Conservation (phyloP, 2,888 invertebrate genomes). For the Spatulosminthurus flaviceps region DNA sequence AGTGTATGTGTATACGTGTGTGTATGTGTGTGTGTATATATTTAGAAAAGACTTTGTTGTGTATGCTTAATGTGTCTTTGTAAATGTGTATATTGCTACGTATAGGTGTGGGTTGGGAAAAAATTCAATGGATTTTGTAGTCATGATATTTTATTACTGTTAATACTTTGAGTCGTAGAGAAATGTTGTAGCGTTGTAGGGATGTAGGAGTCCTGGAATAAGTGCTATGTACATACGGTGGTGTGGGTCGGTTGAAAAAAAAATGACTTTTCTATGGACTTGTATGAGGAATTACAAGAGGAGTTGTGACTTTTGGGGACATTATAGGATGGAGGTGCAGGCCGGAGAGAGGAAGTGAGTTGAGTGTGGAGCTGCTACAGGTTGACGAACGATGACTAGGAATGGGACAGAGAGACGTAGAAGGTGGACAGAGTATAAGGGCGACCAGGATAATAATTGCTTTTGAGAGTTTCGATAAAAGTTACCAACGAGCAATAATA, state of each 20-base stretch:
- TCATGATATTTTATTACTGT: no score
- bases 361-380: slow-evolving; percentile 24
- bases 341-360: slow-evolving; percentile 8
- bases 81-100: not conserved
- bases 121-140: not conserved
- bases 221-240: no score
- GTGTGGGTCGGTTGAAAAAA: no score
- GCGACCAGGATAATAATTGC: slow-evolving; percentile 57
- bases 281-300: no score
- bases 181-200: no score
- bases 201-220: no score
- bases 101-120: not conserved
- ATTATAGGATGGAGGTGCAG: no score
- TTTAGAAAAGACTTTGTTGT: slow-evolving; percentile 3
- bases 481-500: slow-evolving; percentile 60
- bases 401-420: slow-evolving; percentile 36
- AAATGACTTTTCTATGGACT: no score
- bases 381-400: slow-evolving; percentile 14
- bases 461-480: slow-evolving; percentile 60
- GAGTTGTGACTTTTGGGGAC: no score
- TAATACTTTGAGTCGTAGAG: no score
- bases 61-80: not conserved
- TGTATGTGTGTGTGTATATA: no score
- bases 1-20: no score
- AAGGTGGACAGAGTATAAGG: slow-evolving; percentile 35